These are phyloP conservation scores for Amblyopsis hoosieri DNA, from an alignment of 2,797 vertebrate species.

Conservation along the genomic window DNA sequence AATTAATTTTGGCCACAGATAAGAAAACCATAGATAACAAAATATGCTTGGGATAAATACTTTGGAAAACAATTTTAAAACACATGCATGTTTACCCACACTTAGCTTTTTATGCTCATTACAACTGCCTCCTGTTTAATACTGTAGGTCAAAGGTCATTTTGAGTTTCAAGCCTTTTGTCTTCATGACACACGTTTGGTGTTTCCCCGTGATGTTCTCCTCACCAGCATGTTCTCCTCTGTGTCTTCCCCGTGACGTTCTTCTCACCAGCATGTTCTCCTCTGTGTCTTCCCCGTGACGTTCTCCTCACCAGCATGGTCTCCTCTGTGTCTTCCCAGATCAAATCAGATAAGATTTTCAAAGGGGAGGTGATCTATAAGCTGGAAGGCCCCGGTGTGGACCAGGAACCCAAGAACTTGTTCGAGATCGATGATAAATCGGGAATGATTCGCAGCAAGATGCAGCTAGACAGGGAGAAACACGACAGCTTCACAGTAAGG, in stretches of 20 bases:
- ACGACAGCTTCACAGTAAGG: slow-evolving; percentile 86
- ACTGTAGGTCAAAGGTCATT: slow-evolving; percentile 32
- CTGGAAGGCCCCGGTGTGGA: slow-evolving; percentile 94
- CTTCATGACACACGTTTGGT: slow-evolving; percentile 58
- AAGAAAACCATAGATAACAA: no score
- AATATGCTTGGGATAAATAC: no score
- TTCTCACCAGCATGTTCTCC: not conserved
- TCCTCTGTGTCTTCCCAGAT: slow-evolving; percentile 76
- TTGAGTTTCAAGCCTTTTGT: slow-evolving; percentile 33
- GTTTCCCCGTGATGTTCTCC: slow-evolving; percentile 26
- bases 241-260: slow-evolving; percentile 20
- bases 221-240: not conserved
- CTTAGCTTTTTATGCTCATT: slow-evolving; percentile 31
- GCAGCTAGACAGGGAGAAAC: slow-evolving; percentile 90
- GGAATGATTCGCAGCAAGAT: slow-evolving; percentile 89
- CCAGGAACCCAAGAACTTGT: slow-evolving; percentile 89
- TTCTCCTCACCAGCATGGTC: slow-evolving; percentile 24
- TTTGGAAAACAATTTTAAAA: slow-evolving; percentile 9
- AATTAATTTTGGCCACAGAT: no score
- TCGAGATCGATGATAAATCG: slow-evolving; percentile 91
- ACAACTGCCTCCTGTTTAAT: slow-evolving; percentile 36
- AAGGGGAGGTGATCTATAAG: slow-evolving; percentile 91
- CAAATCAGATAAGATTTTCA: slow-evolving; percentile 93
- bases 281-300: not conserved
- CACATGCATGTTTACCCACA: slow-evolving; percentile 21